phyloP scores from a whole-genome alignment of 2,113 vertebrate species.

The Apaloderma vittatum region DNA sequence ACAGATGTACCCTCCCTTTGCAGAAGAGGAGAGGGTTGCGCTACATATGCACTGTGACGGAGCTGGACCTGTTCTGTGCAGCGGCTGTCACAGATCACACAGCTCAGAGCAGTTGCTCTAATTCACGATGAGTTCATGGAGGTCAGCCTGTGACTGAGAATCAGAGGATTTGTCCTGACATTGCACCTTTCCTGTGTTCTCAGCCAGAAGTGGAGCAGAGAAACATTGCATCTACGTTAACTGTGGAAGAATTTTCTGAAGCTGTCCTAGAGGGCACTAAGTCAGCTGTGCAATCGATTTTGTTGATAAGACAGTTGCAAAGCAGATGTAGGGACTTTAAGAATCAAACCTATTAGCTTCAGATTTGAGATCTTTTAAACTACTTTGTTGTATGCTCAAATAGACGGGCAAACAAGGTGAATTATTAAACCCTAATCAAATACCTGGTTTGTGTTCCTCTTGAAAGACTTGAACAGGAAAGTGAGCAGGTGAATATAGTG shows the following conservation, averaged over 20 bases:
- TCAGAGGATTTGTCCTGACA: slow-evolving; percentile 5
- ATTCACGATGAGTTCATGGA: background rate
- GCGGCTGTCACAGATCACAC: background rate
- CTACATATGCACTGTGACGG: fast-evolving
- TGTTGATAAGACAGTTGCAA: slow-evolving; percentile 15
- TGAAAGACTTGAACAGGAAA: background rate
- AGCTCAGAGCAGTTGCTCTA: background rate
- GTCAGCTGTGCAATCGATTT: slow-evolving; percentile 8
- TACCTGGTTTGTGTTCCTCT: background rate
- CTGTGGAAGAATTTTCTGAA: slow-evolving; percentile 39
- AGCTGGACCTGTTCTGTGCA: background rate
- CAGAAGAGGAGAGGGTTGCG: background rate
- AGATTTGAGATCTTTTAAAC: background rate
- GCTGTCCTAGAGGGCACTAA: slow-evolving; percentile 32
- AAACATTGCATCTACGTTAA: slow-evolving; percentile 40
- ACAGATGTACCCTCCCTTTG: fast-evolving
- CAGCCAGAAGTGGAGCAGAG: background rate
- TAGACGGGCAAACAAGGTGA: background rate
- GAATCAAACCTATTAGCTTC: background rate
- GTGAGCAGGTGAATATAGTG: background rate
- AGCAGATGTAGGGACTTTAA: background rate
- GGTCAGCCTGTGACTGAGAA: slow-evolving; percentile 5
- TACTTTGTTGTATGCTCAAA: background rate
- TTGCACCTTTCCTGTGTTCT: slow-evolving; percentile 14
- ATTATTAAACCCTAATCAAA: background rate